Conservation (phyloP, 2,888 invertebrate genomes). For the Drosophila helvetica region DNA sequence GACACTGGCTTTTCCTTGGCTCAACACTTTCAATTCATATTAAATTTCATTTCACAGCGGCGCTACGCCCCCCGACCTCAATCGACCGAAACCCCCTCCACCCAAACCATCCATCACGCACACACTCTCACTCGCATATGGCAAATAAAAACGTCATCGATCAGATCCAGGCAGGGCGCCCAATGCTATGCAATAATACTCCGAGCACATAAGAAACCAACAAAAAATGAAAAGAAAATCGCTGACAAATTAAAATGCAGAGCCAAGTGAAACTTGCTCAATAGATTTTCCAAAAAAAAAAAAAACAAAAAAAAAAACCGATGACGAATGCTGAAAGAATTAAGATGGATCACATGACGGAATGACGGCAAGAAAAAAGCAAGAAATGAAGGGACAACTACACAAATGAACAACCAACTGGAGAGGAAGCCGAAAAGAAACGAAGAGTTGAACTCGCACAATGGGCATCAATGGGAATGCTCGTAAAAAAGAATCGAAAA, state of each 20-base stretch:
- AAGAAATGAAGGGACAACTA: conserved; percentile 23
- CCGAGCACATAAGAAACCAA: conserved; percentile 15
- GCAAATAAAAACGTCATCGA: conserved; percentile 82
- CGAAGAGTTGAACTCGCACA: conserved; percentile 46
- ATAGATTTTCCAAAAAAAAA: conserved; percentile 48
- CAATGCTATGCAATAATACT: conserved; percentile 65
- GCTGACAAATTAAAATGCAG: conserved; percentile 79
- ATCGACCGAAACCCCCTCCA: neutral
- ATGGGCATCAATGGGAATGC: conserved; percentile 28
- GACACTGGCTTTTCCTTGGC: neutral
- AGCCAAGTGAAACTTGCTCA: conserved; percentile 56
- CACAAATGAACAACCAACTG: conserved; percentile 6
- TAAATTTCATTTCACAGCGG: conserved; percentile 31
- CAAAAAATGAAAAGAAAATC: conserved; percentile 43
- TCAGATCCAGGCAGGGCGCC: conserved; percentile 64
- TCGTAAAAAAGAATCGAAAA: conserved; percentile 33
- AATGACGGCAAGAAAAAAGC: conserved; percentile 69
- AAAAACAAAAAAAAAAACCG: conserved; percentile 39
- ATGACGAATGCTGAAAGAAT: conserved; percentile 79
- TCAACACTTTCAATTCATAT: conserved; percentile 56
- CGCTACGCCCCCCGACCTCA: neutral
- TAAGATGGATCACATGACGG: conserved; percentile 83
- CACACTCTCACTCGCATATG: conserved; percentile 35
- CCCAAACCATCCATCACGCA: conserved; percentile 60
- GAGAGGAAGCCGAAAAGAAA: conserved; percentile 16